A percentile compares a stretch with the other conserved stretches of the same genome.
Evolutionary conservation across 2,888 invertebrate genomes (phyloP).

Genomic region (Zeuzera pyrina): DNA sequence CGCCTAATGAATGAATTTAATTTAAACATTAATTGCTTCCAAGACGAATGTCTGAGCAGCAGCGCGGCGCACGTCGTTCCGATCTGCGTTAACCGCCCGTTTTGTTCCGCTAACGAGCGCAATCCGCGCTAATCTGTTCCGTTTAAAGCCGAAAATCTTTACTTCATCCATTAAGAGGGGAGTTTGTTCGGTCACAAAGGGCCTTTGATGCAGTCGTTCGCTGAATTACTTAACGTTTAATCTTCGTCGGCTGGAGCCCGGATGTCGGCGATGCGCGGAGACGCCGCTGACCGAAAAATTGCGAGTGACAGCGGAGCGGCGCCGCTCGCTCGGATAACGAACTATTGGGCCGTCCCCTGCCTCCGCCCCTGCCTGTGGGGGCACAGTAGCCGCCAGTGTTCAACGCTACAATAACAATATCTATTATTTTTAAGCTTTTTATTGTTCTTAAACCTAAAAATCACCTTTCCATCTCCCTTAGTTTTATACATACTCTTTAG

Average conservation of each 20-base stretch:
- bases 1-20: slow-evolving; percentile 12
- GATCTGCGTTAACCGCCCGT: slow-evolving; percentile 19
- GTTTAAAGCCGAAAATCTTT: slow-evolving; percentile 15
- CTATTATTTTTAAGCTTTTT: no score
- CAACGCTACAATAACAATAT: no score
- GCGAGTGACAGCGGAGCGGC: not conserved
- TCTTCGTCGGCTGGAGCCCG: slow-evolving; percentile 1
- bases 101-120: slow-evolving; percentile 20
- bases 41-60: slow-evolving; percentile 14
- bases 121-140: slow-evolving; percentile 20
- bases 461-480: no score
- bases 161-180: slow-evolving; percentile 15
- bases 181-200: slow-evolving; percentile 15
- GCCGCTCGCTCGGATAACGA: slow-evolving; percentile 1
- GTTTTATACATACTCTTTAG: no score
- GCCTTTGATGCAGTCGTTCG: slow-evolving; percentile 16
- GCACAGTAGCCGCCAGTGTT: no score
- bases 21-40: slow-evolving; percentile 18
- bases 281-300: slow-evolving; percentile 3
- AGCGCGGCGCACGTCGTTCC: slow-evolving; percentile 17
- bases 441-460: no score
- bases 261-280: no score
- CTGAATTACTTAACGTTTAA: slow-evolving; percentile 7
- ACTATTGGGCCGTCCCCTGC: not conserved
- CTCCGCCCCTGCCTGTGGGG: no score